Percentiles rank a stretch among this genome's conserved stretches.
These are phyloP conservation scores for Thalassoma bifasciatum DNA, from an alignment of 2,113 vertebrate species.

Conservation along the genomic window DNA sequence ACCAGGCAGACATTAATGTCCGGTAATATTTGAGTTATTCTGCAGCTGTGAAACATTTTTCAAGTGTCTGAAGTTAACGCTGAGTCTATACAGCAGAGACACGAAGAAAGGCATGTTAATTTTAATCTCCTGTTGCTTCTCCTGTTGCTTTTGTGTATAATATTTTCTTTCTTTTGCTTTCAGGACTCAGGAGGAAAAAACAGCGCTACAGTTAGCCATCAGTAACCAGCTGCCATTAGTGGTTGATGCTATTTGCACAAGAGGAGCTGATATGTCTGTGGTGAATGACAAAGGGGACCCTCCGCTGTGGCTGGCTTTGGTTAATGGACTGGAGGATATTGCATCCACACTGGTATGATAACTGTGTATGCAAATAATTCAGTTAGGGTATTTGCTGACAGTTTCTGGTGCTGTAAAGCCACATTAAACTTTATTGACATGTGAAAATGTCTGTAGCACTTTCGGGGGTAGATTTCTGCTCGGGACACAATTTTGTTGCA, in stretches of 20 bases:
- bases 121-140: no score
- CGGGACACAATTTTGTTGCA: neutral
- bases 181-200: slow-evolving; percentile 95
- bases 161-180: neutral
- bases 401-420: no score
- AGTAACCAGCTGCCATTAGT: slow-evolving; percentile 96
- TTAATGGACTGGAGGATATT: slow-evolving; percentile 92
- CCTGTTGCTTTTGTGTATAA: no score
- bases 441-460: neutral
- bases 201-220: slow-evolving; percentile 95
- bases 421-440: no score
- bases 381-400: neutral
- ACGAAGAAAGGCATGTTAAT: no score
- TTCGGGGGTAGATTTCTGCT: neutral
- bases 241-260: slow-evolving; percentile 96
- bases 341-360: slow-evolving; percentile 94
- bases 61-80: neutral
- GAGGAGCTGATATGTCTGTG: slow-evolving; percentile 98
- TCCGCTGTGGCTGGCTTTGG: slow-evolving; percentile 94
- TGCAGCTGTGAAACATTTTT: neutral
- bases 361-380: neutral
- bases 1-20: slow-evolving; percentile 96
- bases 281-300: slow-evolving; percentile 94
- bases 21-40: slow-evolving; percentile 81
- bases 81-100: neutral